Evolutionary conservation across 2,797 vertebrate genomes (phyloP).

Genomic region (Lerista edwardsae): DNA sequence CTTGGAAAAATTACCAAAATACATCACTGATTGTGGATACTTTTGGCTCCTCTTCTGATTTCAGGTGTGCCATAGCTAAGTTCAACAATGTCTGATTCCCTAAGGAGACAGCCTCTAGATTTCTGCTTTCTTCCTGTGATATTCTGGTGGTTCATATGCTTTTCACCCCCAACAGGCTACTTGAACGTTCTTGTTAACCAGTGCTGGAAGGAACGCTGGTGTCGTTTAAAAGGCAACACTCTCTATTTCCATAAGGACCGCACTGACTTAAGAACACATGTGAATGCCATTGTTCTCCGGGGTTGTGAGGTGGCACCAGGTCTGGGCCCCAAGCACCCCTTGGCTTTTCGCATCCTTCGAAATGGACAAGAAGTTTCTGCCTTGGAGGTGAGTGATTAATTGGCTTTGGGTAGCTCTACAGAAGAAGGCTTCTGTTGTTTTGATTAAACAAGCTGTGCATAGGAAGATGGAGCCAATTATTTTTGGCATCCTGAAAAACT

Average conservation of each 20-base stretch:
- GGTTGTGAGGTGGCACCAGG: constrained; percentile 90
- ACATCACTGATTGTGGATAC: neutral
- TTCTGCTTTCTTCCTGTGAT: neutral
- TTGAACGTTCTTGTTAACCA: constrained; percentile 90
- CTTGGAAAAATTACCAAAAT: neutral
- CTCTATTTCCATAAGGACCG: constrained; percentile 92
- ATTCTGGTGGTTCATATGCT: neutral
- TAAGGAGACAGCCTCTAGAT: neutral
- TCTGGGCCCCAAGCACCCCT: constrained; percentile 92
- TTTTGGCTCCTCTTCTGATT: neutral
- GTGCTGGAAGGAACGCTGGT: constrained; percentile 97
- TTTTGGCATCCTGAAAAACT: neutral
- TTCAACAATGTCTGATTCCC: neutral
- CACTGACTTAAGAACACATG: constrained; percentile 82
- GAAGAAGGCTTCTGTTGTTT: neutral
- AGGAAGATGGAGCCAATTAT: neutral
- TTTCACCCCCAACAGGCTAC: constrained; percentile 79
- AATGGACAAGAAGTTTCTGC: constrained; percentile 83
- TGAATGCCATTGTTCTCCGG: constrained; percentile 83
- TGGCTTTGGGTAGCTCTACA: fast-evolving
- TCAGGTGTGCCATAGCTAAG: neutral
- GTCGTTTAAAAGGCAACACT: constrained; percentile 85
- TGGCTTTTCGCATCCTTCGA: constrained; percentile 92
- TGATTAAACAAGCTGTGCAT: neutral
- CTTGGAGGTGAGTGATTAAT: constrained; percentile 83